A percentile compares a stretch with the other conserved stretches of the same genome.
Evolutionary conservation across 2,888 invertebrate genomes (phyloP).

Genomic region (Troilus luridus): DNA sequence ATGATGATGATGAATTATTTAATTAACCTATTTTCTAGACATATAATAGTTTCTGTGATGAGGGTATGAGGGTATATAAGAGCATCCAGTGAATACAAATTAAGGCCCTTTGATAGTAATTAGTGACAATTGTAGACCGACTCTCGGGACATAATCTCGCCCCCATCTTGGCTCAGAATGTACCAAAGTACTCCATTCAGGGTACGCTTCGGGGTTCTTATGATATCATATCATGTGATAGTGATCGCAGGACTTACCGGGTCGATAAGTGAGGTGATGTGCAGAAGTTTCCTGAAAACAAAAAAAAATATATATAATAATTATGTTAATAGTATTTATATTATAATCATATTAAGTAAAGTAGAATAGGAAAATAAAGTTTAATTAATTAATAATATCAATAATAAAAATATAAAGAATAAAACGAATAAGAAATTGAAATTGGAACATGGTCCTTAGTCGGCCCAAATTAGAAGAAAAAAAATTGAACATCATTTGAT

Average conservation of each 20-base stretch:
- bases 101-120: neutral
- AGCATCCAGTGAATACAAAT: neutral
- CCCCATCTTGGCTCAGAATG: neutral
- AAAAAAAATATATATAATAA: neutral
- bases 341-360: too few species aligned
- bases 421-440: too few species aligned
- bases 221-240: neutral
- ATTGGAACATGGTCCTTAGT: too few species aligned
- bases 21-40: too few species aligned
- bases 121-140: neutral
- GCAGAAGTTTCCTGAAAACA: neutral
- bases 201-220: neutral
- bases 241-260: neutral
- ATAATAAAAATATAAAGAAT: too few species aligned
- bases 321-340: too few species aligned
- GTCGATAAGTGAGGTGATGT: neutral
- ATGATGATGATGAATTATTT: too few species aligned
- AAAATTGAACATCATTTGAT: too few species aligned
- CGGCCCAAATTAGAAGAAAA: too few species aligned
- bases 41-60: too few species aligned
- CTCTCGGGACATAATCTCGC: neutral
- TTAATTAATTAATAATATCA: too few species aligned
- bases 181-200: neutral
- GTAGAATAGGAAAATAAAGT: too few species aligned
- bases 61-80: neutral